Evolutionary conservation across 2,113 vertebrate species (phyloP), one percentile per base, ranked within the genome.

Genomic region (Aphyosemion australe): DNA sequence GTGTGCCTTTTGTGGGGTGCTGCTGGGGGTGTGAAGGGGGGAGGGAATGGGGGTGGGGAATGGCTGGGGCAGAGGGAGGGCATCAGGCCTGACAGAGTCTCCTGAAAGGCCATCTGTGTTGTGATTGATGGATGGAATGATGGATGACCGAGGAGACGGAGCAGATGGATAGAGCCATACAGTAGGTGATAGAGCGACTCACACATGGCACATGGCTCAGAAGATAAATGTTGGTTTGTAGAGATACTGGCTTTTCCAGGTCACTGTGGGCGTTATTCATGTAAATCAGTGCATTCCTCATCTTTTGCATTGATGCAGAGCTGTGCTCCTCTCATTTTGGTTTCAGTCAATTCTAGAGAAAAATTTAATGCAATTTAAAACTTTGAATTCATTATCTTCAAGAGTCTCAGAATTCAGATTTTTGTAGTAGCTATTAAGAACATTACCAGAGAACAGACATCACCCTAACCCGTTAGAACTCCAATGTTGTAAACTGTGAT

Each of bases 61-160:
- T 83, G 83, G 80, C 79, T 59, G 50, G 83, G 80, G 72, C 82
- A 82, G 77, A 78, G 78, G 85, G 84, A 79, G 74, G 76, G 77
- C 86, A 83, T 88, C 87, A 82, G 87, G 74, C 73, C 71, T 86
- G 87, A 89, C 83, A 86, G 34, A 39, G 79, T 72, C 78, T 76
- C 80, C 89, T 92, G 82, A 92, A 86, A 88, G 82, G 81, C 88
- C 91, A 93, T 93, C 92, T 92, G 92, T 88, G 88, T 63, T 66
- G 56, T 92, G 92, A 93, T 90, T 86, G 91, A 92, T 92, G 86
- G 86, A 76, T 37, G 50, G 69, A 74, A 58, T 85, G 86, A 90
- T 88, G 79, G 83, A 85, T 81, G 83, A 77, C 77, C 55, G 72
- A 65, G 53, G 43, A 53, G 77, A 79, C 72, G 18, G 69, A 74